These are phyloP conservation scores for Rynchops niger DNA, from an alignment of 2,113 vertebrate genomes.

Conservation along the genomic window DNA sequence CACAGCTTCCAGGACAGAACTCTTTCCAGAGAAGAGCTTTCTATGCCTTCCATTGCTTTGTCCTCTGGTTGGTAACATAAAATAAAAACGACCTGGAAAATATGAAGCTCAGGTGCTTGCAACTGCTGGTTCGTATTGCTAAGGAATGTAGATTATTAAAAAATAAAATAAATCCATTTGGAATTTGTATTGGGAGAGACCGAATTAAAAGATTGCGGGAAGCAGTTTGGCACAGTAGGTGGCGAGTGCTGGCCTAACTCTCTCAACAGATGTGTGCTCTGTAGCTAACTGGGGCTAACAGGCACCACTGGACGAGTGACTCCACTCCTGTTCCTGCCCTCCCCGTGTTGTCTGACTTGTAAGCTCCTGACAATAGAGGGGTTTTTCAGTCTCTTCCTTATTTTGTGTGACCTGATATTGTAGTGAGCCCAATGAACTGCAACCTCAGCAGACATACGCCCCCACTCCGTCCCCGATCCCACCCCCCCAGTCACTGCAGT, in stretches of 20 bases:
- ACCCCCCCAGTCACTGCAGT: neutral
- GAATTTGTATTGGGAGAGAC: neutral
- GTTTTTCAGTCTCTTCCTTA: neutral
- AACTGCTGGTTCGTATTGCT: neutral
- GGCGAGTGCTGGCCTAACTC: neutral
- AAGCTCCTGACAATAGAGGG: neutral
- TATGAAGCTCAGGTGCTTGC: neutral
- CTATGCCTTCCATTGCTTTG: neutral
- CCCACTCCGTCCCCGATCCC: neutral
- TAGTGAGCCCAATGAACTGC: neutral
- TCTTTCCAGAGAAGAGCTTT: neutral
- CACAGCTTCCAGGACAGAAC: neutral
- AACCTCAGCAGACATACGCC: neutral
- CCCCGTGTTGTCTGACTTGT: neutral
- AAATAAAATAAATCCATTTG: neutral
- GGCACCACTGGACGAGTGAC: rapidly evolving
- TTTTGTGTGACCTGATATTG: neutral
- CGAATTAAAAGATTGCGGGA: neutral
- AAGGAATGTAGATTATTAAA: neutral
- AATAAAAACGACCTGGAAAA: neutral
- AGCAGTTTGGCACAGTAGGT: neutral
- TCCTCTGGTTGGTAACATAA: neutral
- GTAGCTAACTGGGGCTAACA: neutral
- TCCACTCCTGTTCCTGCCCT: rapidly evolving
- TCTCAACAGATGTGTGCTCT: neutral